Evolutionary conservation across 1,140 invertebrate genomes (phyloP), one percentile per base, ranked within the genome.

Genomic region (Eurosta solidaginis): DNA sequence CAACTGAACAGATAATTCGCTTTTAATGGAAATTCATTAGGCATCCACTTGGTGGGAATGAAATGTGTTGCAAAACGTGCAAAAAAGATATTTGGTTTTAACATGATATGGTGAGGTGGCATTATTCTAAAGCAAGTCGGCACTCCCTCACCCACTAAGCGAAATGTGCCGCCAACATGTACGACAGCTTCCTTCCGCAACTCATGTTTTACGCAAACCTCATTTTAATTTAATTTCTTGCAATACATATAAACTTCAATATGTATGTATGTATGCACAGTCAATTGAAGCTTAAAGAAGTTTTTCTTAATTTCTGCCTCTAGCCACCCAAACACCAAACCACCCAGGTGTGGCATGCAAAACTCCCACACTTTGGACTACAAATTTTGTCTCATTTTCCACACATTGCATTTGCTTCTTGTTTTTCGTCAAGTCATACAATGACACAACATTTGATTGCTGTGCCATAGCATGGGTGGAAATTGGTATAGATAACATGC

Each of bases 391-490:
- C 29, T 14, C 49, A 76, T 10, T 7, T 33, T 42, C 12, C 75
- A 76, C 33, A 54, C 75, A 49, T 47, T 40, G 27, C 45, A 45
- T 76, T 54, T 33, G 75, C 27, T 36, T 25, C 44, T 50, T 44
- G 29, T 52, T 76, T 76, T 76, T 20, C 27, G 22, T 47, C 22
- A 36, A 50, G 75, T 77, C 76, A 77, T 77, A 52, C 76, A 47
- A 77, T 77, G 76, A 77, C 76, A n/a, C n/a, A 77, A 63, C 52
- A 45, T 52, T 76, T 45, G 40, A 77, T 77, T 77, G 50, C 54
- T 27, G 17, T 1, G 33, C 44, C 7, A 42, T 45, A 42, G 10
- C 20, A 22, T 27, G 12, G 25, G 10, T n/a, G 27, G 6, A 1
- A 12, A 3, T 17, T 17, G 73, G 44, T 14, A 3, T 0, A 22